Conservation (phyloP, 2,888 invertebrate species). For the Diarsia brunnea region DNA sequence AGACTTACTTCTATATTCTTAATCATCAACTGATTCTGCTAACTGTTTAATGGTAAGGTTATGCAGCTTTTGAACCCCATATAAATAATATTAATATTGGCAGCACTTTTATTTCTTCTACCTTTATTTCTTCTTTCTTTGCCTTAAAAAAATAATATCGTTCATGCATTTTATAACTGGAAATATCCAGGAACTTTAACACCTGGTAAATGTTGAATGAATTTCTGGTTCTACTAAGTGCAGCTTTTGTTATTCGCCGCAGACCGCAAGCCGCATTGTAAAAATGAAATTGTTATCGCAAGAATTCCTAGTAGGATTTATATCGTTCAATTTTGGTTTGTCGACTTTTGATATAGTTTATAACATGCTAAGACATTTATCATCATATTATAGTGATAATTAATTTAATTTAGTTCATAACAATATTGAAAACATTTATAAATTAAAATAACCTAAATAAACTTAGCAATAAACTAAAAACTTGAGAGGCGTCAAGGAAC, state of each 20-base stretch:
- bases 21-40: background rate
- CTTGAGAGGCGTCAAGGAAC: too few relatives aligned
- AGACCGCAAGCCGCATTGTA: conserved; percentile 1
- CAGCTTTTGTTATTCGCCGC: conserved; percentile 24
- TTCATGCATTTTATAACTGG: background rate
- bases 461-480: background rate
- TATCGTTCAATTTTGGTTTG: background rate
- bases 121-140: background rate
- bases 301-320: background rate
- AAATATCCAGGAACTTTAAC: background rate
- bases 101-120: too few relatives aligned
- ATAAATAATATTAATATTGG: background rate
- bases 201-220: conserved; percentile 9
- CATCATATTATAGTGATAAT: background rate
- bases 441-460: too few relatives aligned
- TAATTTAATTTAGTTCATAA: too few relatives aligned
- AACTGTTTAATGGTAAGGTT: background rate
- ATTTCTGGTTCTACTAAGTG: conserved; percentile 3
- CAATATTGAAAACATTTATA: too few relatives aligned
- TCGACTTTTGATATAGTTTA: background rate
- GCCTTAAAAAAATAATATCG: background rate
- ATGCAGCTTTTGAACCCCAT: background rate
- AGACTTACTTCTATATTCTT: background rate
- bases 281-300: conserved; percentile 15
- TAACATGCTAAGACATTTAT: background rate